phyloP scores from a whole-genome alignment of 2,113 vertebrate genomes.

The Apodemus speciosus region DNA sequence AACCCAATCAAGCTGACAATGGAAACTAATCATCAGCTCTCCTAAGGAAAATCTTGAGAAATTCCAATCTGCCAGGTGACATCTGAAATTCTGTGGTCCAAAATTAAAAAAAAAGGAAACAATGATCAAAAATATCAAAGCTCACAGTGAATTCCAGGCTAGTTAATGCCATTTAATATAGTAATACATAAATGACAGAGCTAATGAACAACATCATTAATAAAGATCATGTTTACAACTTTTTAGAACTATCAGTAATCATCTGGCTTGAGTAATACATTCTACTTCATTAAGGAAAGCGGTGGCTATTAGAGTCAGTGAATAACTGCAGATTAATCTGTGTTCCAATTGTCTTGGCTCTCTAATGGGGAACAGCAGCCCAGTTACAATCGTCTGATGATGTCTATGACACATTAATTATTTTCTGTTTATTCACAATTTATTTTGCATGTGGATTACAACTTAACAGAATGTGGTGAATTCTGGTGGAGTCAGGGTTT shows the following conservation, averaged over 20 bases:
- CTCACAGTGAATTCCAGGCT: neutral
- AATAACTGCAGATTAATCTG: neutral
- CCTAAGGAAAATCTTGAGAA: neutral
- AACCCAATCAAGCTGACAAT: neutral
- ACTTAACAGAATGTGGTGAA: neutral
- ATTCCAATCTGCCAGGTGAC: neutral
- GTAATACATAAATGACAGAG: neutral
- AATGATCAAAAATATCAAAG: neutral
- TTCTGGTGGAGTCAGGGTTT: neutral
- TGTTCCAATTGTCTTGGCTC: conserved; percentile 34
- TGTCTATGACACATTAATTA: conserved; percentile 20
- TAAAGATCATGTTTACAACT: conserved; percentile 53
- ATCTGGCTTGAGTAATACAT: conserved; percentile 31
- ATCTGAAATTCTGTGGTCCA: neutral
- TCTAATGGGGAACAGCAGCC: neutral
- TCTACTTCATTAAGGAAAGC: conserved; percentile 15
- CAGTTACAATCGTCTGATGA: neutral
- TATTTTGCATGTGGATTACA: conserved; percentile 16
- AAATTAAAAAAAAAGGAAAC: neutral
- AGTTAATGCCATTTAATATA: neutral
- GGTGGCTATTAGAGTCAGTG: neutral
- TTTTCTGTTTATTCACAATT: conserved; percentile 37
- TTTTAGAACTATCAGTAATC: conserved; percentile 53
- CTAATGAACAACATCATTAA: conserved; percentile 53
- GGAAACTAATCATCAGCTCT: neutral